Evolutionary conservation across 2,797 vertebrate genomes (phyloP), one percentile per base, ranked within the genome.

Genomic region (Gymnothorax javanicus): DNA sequence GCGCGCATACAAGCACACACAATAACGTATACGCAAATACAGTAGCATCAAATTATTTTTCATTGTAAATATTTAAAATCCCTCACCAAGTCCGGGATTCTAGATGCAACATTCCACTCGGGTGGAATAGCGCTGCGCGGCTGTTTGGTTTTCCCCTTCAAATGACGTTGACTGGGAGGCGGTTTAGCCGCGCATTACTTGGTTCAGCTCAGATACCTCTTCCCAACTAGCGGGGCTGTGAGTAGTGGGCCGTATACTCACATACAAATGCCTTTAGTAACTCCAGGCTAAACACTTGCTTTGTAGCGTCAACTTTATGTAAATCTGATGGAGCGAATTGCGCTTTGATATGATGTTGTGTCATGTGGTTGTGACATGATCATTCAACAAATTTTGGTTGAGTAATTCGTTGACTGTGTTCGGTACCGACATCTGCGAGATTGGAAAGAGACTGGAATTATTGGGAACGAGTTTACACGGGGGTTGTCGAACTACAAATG

Each of bases 1-100:
- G 91, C 92, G 92, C 90, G 56, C 87, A 89, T 89, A 20, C 13
- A 23, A 69, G 75, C 58, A 88, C 86, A 84, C 8, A 7, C 1
- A 7, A 2, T 15, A 33, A 3, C 43, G 50, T 15, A 82, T 7
- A 58, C 20, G 33, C 33, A 83, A 13, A 58, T n/a, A 54, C 56
- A 83, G 54, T 56, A 81, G 77, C 77, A 56, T 54, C 6, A 52
- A 23, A 81, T 3, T 3, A 81, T 54, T 77, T 43, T 81, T 9
- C 20, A 54, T 56, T 23, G 20, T 3, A 81, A 81, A 56, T 81
- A 8, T 56, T n/a, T 81, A 15, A 81, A 81, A 81, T 81, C 50
- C 56, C 77, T 81, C 77, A 81, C 77, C 77, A 54, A 20, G 17
- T 20, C 7, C 33, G 52, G 54, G 20, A 15, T 23, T 81, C 77